Evolutionary conservation across 2,888 invertebrate species (phyloP).

Genomic region (Sinodicranocentrus sp.): DNA sequence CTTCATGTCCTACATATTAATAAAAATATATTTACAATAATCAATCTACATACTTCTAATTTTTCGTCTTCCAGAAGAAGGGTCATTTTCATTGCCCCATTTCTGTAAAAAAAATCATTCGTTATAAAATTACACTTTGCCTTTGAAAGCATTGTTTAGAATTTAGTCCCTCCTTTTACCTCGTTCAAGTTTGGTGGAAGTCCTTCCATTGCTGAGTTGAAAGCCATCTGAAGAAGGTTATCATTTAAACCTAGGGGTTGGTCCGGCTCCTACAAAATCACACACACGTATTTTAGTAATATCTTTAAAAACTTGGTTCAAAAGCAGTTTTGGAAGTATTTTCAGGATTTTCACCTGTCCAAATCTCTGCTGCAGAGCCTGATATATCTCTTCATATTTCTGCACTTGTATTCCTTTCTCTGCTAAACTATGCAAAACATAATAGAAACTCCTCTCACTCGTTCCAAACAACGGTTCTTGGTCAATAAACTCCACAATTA

Average conservation of each 20-base stretch:
- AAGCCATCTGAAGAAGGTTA: constrained; percentile 78
- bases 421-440: constrained; percentile 80
- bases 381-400: constrained; percentile 80
- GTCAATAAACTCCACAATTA: constrained; percentile 81
- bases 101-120: constrained; percentile 23
- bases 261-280: constrained; percentile 68
- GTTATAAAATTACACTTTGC: not conserved
- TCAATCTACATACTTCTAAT: constrained; percentile 43
- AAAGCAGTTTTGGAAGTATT: not conserved
- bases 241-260: constrained; percentile 76
- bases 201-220: constrained; percentile 78
- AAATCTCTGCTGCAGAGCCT: constrained; percentile 80
- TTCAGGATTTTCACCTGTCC: constrained; percentile 79
- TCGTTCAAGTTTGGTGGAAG: constrained; percentile 74
- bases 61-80: constrained; percentile 31
- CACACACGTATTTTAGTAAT: too few species aligned
- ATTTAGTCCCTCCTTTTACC: too few species aligned
- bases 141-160: not conserved
- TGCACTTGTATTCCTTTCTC: constrained; percentile 81
- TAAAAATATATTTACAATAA: too few species aligned
- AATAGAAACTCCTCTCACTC: constrained; percentile 82
- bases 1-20: too few species aligned
- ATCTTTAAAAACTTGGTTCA: too few species aligned
- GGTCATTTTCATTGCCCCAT: constrained; percentile 67
- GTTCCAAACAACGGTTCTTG: constrained; percentile 81